Evolutionary conservation across 2,888 invertebrate species (phyloP), one percentile per base, ranked within the genome.

Genomic region (Drosophila aldrichi): DNA sequence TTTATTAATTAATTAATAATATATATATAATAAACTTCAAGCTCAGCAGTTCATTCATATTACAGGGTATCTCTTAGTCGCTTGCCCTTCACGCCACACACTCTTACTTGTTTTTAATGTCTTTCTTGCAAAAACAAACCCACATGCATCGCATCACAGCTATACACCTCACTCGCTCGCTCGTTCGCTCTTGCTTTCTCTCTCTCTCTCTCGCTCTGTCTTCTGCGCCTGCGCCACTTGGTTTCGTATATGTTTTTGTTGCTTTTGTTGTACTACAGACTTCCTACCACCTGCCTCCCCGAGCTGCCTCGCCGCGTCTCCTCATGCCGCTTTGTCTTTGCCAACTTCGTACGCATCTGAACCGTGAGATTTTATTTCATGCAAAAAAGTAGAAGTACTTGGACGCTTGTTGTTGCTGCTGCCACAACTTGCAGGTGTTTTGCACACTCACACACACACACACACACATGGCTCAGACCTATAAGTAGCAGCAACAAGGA

Each of bases 291-390:
- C 86, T 88, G 86, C 83, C 85, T 77, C 84, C 69, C 77, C 41
- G 43, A 43, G 43, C 14, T 20, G 43, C 65, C 61, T 56, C 49
- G 34, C 20, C 44, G 40, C 64, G 63, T 46, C 40, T 52, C 54
- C 12, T 46, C 40, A 51, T 25, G 34, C 61, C 61, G 65, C 63
- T 75, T 70, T 77, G 68, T 82, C 65, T 77, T 68, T 78, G 83
- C 82, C 77, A 85, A 80, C 89, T 85, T 68, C 70, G 68, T 89
- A 86, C 86, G 89, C 89, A 86, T 89, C 88, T 85, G 89, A 86
- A 86, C 89, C 86, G 86, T 86, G 86, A 86, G 86, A 86, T 88
- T 86, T 89, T 86, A 82, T 86, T 86, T 89, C 86, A 86, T 89
- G 86, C 85, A 85, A 79, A 79, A 88, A 85, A 89, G 86, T 80